phyloP scores from a whole-genome alignment of 2,888 invertebrate species.

The Microplitis manilae region DNA sequence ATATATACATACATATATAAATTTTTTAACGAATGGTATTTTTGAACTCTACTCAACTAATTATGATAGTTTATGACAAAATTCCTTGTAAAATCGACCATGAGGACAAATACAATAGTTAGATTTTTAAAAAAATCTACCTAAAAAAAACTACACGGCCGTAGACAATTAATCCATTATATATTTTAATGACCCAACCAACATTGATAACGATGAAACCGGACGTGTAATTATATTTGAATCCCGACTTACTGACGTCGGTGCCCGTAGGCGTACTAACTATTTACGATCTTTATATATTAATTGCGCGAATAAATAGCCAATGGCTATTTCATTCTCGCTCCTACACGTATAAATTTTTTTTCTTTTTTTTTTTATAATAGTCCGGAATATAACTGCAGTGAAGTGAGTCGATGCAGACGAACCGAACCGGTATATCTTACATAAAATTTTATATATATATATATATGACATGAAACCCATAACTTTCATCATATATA shows the following conservation, averaged over 20 bases:
- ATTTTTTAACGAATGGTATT: too few species aligned
- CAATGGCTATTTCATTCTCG: slow-evolving; percentile 46
- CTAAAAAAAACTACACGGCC: not conserved
- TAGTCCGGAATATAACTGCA: not conserved
- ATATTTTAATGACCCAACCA: slow-evolving; percentile 2
- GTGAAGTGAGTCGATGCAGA: not conserved
- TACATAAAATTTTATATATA: not conserved
- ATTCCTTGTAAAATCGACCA: too few species aligned
- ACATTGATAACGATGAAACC: slow-evolving; percentile 57
- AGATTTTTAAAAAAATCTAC: too few species aligned
- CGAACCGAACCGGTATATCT: not conserved
- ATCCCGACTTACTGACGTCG: slow-evolving; percentile 53
- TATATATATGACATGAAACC: not conserved
- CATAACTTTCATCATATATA: not conserved
- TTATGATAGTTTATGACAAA: too few species aligned
- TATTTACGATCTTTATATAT: slow-evolving; percentile 71
- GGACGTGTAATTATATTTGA: slow-evolving; percentile 64
- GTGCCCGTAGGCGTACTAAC: slow-evolving; percentile 53
- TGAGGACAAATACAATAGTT: too few species aligned
- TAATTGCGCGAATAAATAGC: slow-evolving; percentile 71
- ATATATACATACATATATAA: too few species aligned
- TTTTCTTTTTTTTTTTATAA: not conserved
- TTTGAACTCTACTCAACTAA: too few species aligned
- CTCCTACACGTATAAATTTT: slow-evolving; percentile 16
- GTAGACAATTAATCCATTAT: slow-evolving; percentile 4